These are phyloP conservation scores for Clepsis dumicolana DNA, from an alignment of 2,888 invertebrate species.

Conservation along the genomic window DNA sequence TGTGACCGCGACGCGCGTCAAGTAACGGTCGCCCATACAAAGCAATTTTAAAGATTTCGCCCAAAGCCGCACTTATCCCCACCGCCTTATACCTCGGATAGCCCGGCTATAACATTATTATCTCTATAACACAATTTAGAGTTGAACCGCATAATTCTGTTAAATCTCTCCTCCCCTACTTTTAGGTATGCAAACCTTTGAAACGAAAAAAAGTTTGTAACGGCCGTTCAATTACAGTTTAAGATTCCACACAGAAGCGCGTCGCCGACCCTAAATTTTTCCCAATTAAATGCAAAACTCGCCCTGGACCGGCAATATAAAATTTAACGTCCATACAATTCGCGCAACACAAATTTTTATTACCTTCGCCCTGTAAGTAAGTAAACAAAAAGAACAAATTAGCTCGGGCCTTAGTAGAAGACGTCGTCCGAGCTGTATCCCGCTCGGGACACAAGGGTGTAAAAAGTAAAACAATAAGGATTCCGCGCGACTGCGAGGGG, in stretches of 20 bases:
- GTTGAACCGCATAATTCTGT: slow-evolving; percentile 36
- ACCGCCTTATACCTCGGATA: slow-evolving; percentile 19
- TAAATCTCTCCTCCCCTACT: slow-evolving; percentile 58
- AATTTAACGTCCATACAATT: slow-evolving; percentile 85
- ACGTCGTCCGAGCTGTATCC: slow-evolving; percentile 73
- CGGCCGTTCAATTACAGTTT: slow-evolving; percentile 82
- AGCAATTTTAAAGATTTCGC: slow-evolving; percentile 35
- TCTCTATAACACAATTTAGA: slow-evolving; percentile 35
- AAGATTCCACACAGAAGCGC: slow-evolving; percentile 84
- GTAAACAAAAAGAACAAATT: slow-evolving; percentile 85
- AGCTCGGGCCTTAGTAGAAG: slow-evolving; percentile 73
- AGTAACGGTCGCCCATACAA: slow-evolving; percentile 59
- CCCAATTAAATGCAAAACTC: slow-evolving; percentile 85
- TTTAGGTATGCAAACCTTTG: slow-evolving; percentile 74
- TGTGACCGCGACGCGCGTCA: slow-evolving; percentile 61
- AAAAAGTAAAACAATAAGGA: slow-evolving; percentile 87
- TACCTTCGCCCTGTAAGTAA: slow-evolving; percentile 79
- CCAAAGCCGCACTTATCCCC: slow-evolving; percentile 38
- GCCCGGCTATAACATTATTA: slow-evolving; percentile 28
- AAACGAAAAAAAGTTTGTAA: slow-evolving; percentile 79
- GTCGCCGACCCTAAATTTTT: slow-evolving; percentile 83
- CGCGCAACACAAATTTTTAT: slow-evolving; percentile 86
- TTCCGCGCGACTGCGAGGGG: slow-evolving; percentile 82
- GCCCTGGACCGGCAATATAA: slow-evolving; percentile 79
- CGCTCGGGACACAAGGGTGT: slow-evolving; percentile 84